Base-by-base conservation (phyloP, 23 tunicate species). In the Pegea sp. region DNA sequence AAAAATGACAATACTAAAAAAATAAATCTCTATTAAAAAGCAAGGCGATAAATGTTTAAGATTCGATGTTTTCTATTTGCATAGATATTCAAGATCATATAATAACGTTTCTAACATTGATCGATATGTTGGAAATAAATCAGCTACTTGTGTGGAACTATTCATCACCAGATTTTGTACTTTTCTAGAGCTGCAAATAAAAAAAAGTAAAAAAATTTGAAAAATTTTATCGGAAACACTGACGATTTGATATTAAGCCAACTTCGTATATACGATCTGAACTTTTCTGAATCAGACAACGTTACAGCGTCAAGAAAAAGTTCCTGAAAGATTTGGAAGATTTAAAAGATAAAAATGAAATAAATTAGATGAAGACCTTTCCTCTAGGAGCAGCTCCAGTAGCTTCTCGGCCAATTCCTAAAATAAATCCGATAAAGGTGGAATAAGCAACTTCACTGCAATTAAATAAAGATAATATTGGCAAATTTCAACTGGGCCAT, bases 301-400 rank as follows among this genome's bases (percentile, higher is more conserved):
- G 46, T 38, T 11, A 38, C 13, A 11, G 46, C 46, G 11, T 38
- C 46, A 11, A 38, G 11, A 16, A 38, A 38, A 11, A 38, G 16
- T 38, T 38, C 46, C 46, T 38, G 46, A 38, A 38, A 38, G 16
- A 38, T 38, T n/a, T n/a, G n/a, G n/a, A n/a, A n/a, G n/a, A n/a
- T n/a, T n/a, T n/a, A n/a, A n/a, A n/a, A n/a, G n/a, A n/a, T n/a
- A n/a, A n/a, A n/a, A n/a, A n/a, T n/a, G n/a, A n/a, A n/a, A n/a
- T n/a, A n/a, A n/a, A n/a, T n/a, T n/a, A n/a, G n/a, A n/a, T n/a
- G n/a, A n/a, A n/a, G n/a, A 38, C 46, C 16, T 16, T 38, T 38
- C 46, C 46, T 38, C 16, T 38, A 38, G 46, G 46, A 16, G 16
- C 11, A 38, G 11, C 16, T 16, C 46, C 46, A 11, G 46, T 38